Evolutionary conservation across 2,888 invertebrate species (phyloP), one percentile per base, ranked within the genome.

Genomic region (Thera britannica): DNA sequence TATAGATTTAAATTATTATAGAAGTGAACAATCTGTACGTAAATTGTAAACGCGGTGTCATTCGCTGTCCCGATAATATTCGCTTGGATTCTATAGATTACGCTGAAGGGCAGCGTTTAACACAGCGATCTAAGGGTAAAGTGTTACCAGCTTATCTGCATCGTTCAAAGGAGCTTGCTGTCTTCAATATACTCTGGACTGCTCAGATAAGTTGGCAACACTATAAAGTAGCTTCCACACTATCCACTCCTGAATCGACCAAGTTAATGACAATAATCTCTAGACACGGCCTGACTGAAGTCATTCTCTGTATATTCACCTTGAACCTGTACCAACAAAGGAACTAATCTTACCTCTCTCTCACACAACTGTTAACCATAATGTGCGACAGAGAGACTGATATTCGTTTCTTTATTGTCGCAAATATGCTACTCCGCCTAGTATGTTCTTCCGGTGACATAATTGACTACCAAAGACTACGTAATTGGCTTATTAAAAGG

Each of bases 241-340:
- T 83, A 73, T 77, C 82, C 80, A 86, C 70, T 68, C 84, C 83
- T 83, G 79, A 89, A 87, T 88, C 90, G 93, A 93, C 93, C 93
- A 93, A 92, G 82, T 86, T 83, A 86, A 87, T 88, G 93, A 93
- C 93, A 93, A 93, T 93, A 93, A 93, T 90, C 86, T 90, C 85
- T 92, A 90, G 89, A 89, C 83, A 84, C 90, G 86, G 86, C 88
- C 89, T 89, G 82, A 86, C 84, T 79, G 81, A 84, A 67, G 71
- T 82, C 86, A 86, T 78, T 82, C 81, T 85, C 80, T 81, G 79
- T 85, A 80, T 55, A 69, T 58, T 68, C 48, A 63, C 61, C 35
- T 52, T 52, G 34, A 34, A 9, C 52, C 23, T 2, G 48, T 11
- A 11, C n/a, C n/a, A 49, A 49, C 7, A 6, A 41, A 41, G 41